Evolutionary conservation across 1,140 invertebrate genomes (phyloP).

Genomic region (Cydia fagiglandana): DNA sequence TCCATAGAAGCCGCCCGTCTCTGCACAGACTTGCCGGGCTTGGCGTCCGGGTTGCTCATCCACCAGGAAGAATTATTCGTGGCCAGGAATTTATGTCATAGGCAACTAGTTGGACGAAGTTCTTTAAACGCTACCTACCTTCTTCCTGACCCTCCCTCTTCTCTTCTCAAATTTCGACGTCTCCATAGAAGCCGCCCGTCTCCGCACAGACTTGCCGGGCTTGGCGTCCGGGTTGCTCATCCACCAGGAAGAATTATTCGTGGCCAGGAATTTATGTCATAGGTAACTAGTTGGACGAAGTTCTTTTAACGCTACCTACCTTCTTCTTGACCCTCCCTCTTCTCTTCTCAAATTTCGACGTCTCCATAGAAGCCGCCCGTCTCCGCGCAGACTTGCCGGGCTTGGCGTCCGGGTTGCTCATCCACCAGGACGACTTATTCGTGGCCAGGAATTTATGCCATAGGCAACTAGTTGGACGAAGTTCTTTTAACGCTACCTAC

Average conservation of each 20-base stretch:
- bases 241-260: conserved; percentile 99
- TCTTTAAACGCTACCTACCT: no score
- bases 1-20: conserved; percentile 97
- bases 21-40: conserved; percentile 96
- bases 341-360: no score
- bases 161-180: conserved; percentile 91
- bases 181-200: conserved; percentile 59
- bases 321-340: no score
- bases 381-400: conserved; percentile 48
- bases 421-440: conserved; percentile 99
- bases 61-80: conserved; percentile 99
- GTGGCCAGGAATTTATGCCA: conserved; percentile 83
- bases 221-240: conserved; percentile 83
- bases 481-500: no score
- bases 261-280: conserved; percentile 80
- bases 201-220: conserved; percentile 66
- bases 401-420: conserved; percentile 81
- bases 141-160: conserved; percentile 76
- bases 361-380: no score
- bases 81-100: conserved; percentile 75
- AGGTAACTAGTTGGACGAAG: no score
- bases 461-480: no score
- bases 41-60: conserved; percentile 99
- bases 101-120: no score
- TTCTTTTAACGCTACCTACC: no score